These are phyloP conservation scores for Catostylus mosaicus DNA, from an alignment of 30 jellyfish, hydroid and myxozoan species.

Conservation along the genomic window DNA sequence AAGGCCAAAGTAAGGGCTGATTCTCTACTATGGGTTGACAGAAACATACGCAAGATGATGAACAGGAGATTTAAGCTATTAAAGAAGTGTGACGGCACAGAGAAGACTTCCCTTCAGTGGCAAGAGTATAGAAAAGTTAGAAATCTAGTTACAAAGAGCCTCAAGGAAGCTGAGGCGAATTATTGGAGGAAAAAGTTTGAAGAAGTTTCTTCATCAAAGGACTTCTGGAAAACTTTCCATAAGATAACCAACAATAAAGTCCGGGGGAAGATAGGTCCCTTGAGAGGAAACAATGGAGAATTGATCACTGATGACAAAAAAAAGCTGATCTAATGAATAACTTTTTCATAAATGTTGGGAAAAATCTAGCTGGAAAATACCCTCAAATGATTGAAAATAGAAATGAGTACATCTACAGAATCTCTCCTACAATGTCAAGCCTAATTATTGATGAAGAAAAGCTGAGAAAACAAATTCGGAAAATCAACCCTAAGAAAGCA, in stretches of 20 bases:
- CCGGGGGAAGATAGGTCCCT: slow-evolving; percentile 47
- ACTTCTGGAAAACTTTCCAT: slow-evolving; percentile 52
- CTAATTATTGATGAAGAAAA: too few relatives aligned
- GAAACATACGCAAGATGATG: slow-evolving; percentile 64
- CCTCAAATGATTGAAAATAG: not conserved
- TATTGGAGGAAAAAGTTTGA: slow-evolving; percentile 53
- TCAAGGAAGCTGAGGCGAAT: slow-evolving; percentile 54
- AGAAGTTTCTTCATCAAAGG: slow-evolving; percentile 17
- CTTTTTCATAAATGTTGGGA: slow-evolving; percentile 59
- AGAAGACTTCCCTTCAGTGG: slow-evolving; percentile 49
- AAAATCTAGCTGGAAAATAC: slow-evolving; percentile 18
- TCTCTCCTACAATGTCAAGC: slow-evolving; percentile 53
- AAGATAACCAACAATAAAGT: slow-evolving; percentile 25
- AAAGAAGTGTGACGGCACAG: slow-evolving; percentile 49
- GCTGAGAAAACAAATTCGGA: not conserved
- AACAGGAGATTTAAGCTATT: slow-evolving; percentile 35
- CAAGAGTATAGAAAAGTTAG: slow-evolving; percentile 29
- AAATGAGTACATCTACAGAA: slow-evolving; percentile 34
- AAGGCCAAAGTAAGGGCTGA: slow-evolving; percentile 56
- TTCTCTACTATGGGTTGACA: slow-evolving; percentile 55
- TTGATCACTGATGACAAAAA: slow-evolving; percentile 42
- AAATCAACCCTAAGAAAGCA: not conserved
- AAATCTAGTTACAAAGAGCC: slow-evolving; percentile 34
- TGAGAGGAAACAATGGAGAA: slow-evolving; percentile 27
- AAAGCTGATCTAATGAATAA: slow-evolving; percentile 59